Conservation (phyloP, 2,797 vertebrate species). For the Rhinatrema bivittatum region DNA sequence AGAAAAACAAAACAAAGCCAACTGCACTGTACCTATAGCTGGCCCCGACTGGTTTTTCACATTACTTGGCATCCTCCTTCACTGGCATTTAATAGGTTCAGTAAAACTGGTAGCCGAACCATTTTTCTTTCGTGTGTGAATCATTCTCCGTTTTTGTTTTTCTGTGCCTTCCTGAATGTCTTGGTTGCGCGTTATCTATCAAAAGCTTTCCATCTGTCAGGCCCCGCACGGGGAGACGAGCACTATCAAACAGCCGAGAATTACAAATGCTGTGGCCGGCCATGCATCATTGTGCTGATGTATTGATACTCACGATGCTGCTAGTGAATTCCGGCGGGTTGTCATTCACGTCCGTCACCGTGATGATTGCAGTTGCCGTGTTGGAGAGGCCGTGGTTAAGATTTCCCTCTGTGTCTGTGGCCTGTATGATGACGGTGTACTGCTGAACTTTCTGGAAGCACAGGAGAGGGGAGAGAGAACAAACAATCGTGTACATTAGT, state of each 20-base stretch:
- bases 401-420: slow-evolving; percentile 94
- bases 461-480: neutral
- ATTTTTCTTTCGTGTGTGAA: neutral
- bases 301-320: slow-evolving; percentile 71
- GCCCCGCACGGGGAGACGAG: neutral
- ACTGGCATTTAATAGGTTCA: too few species aligned
- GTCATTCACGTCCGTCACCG: slow-evolving; percentile 87
- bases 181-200: neutral
- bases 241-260: neutral
- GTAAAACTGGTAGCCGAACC: neutral
- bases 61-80: too few species aligned
- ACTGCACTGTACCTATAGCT: too few species aligned
- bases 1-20: too few species aligned
- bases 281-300: neutral
- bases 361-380: slow-evolving; percentile 88
- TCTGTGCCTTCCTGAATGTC: neutral
- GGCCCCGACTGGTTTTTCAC: too few species aligned
- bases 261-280: accelerated
- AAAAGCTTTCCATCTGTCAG: neutral
- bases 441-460: slow-evolving; percentile 83
- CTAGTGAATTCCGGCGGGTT: slow-evolving; percentile 86
- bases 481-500: too few species aligned
- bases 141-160: neutral
- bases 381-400: slow-evolving; percentile 90
- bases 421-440: slow-evolving; percentile 86